A percentile compares a stretch with the other conserved stretches of the same genome.
These are phyloP conservation scores for Ailuropoda melanoleuca DNA, from an alignment of 2,113 vertebrate species.

Conservation along the genomic window DNA sequence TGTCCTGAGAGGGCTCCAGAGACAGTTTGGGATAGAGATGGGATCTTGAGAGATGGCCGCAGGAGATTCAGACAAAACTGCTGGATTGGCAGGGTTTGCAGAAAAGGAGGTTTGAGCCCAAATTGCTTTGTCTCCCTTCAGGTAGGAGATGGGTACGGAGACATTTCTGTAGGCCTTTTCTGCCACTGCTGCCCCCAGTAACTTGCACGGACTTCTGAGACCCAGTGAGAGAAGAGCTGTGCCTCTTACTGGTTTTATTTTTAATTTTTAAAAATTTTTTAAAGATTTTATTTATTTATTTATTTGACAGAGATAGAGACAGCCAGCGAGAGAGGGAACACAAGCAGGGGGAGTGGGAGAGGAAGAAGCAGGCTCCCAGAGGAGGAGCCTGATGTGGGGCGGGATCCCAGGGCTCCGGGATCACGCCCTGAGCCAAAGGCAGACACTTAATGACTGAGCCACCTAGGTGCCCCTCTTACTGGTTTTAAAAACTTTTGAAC, in stretches of 20 bases:
- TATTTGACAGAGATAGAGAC: too few relatives aligned
- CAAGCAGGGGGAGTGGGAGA: too few relatives aligned
- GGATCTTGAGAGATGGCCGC: slow-evolving; percentile 75
- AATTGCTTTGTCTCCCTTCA: slow-evolving; percentile 94
- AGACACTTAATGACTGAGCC: too few relatives aligned
- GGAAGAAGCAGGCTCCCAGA: too few relatives aligned
- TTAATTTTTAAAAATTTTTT: too few relatives aligned
- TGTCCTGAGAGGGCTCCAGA: slow-evolving; percentile 90
- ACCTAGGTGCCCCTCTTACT: background rate
- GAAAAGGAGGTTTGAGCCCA: slow-evolving; percentile 90
- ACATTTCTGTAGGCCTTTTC: slow-evolving; percentile 84
- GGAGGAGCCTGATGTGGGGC: too few relatives aligned
- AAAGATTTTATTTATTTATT: too few relatives aligned
- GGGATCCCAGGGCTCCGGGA: too few relatives aligned
- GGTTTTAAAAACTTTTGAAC: background rate
- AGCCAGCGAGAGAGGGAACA: too few relatives aligned
- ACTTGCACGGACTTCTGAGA: background rate
- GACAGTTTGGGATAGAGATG: slow-evolving; percentile 88
- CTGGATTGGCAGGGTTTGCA: slow-evolving; percentile 84
- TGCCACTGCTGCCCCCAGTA: background rate
- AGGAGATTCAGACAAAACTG: slow-evolving; percentile 85
- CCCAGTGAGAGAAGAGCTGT: background rate
- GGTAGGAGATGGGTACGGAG: slow-evolving; percentile 91
- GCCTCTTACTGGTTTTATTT: background rate
- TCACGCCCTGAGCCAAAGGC: too few relatives aligned